phyloP scores from a whole-genome alignment of 2,797 vertebrate genomes.

The Chloroceryle inda region DNA sequence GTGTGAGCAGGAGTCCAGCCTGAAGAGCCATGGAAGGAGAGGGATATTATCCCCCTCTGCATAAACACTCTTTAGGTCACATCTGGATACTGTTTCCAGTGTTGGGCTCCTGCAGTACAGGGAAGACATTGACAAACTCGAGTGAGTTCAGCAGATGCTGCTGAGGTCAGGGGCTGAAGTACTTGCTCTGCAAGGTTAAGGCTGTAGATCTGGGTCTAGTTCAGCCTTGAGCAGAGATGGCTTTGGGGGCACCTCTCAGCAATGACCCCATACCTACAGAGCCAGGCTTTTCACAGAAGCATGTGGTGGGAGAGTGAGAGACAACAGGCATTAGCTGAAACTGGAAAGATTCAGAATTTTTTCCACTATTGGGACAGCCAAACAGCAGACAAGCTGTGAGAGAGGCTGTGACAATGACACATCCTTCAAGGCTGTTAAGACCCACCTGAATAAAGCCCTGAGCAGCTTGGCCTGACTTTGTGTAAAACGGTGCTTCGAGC shows the following conservation, averaged over 20 bases:
- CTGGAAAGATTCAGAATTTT: neutral
- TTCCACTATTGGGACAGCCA: neutral
- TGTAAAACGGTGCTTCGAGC: neutral
- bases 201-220: neutral
- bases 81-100: neutral
- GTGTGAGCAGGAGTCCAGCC: neutral
- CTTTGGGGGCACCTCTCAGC: neutral
- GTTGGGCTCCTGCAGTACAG: neutral
- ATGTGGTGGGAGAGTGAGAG: neutral
- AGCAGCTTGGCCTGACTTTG: neutral
- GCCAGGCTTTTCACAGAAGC: neutral
- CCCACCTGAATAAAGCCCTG: neutral
- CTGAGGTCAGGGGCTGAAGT: accelerated
- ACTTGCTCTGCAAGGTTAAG: neutral
- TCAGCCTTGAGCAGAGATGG: neutral
- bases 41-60: neutral
- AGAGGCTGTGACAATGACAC: neutral
- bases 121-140: neutral
- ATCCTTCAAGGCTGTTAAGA: neutral
- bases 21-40: neutral
- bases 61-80: neutral
- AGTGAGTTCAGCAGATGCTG: neutral
- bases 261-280: neutral
- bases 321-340: neutral
- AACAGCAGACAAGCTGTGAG: neutral